Evolutionary conservation across 2,113 vertebrate species (phyloP), one percentile per base, ranked within the genome.

Genomic region (Eudorcas thomsonii): DNA sequence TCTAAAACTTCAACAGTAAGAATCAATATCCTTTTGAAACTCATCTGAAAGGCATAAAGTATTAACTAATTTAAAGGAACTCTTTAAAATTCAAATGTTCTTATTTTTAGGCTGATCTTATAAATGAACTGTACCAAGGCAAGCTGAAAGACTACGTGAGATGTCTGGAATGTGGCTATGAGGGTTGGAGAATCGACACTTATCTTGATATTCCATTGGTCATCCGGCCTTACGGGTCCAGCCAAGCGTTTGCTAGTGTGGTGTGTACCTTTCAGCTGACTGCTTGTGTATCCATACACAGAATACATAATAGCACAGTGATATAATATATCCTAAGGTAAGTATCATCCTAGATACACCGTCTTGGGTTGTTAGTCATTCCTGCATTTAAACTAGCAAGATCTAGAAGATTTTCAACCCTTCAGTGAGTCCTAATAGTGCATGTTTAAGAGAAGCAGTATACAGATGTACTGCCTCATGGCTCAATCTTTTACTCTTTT

Each of bases 81-180:
- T 54, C 16, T 88, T 81, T 96, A 82, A 64, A 59, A 88, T 96
- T 5, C 25, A 52, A 92, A 91, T 97, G 26, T 95, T 88, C 94
- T 78, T 97, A 26, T 98, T 98, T 99, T 94, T 98, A 99, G 99
- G 99, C 99, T 82, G 99, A 99, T 99, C 99, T 99, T 96, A 99
- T 99, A 99, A 99, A 99, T 98, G 99, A 99, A 97, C 99, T 99
- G 52, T 99, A 99, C 98, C 99, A 99, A 99, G 99, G 99, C 96
- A 99, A 99, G 97, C 99, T 99, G 98, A 99, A 99, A 99, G 99
- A 99, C 99, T 99, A 99, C 89, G 99, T 99, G 54, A 99, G 99
- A 60, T 99, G 99, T 98, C 99, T 99, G 94, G 99, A 99, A 98
- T 99, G 99, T 97, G 99, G 99, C 97, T 99, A 99, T 59, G 99